Evolutionary conservation across 2,113 vertebrate genomes (phyloP), one percentile per base, ranked within the genome.

Genomic region (Cromileptes altivelis): DNA sequence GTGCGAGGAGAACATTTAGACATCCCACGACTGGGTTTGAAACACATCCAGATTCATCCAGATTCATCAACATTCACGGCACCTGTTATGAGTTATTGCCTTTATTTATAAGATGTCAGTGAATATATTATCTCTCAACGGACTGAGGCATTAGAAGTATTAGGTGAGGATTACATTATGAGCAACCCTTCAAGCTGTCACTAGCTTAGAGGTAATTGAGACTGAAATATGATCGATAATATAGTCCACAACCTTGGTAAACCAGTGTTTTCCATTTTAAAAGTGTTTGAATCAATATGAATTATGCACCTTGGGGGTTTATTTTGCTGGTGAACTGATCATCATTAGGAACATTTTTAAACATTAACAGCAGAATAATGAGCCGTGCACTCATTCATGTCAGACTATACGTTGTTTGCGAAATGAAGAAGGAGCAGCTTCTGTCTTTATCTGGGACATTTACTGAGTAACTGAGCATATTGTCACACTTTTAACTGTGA

Each of bases 141-240:
- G 25, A 62, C 23, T 50, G 1, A 23, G 37, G 65, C 19, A 70
- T 71, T 42, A 62, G 56, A n/a, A 57, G 37, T 30, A 78, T 76
- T 79, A 61, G 45, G 63, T 17, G 53, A 45, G 19, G 21, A 77
- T 86, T 15, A 78, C 49, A 64, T 65, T 70, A 40, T 12, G 78
- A 80, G 7, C 15, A 78, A 57, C 30, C 58, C 13, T 57, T 87
- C 37, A 80, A 88, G 52, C 55, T 55, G 67, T 80, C 73, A 61
- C 56, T 1, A 30, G 63, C 74, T 70, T 13, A 17, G 23, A 70
- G 49, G 49, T 52, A 70, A 87, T 71, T 84, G n/a, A 72, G 42
- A 75, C 15, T 75, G 62, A 82, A 81, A 78, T 80, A 21, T 80
- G 84, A 84, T 68, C 30, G 15, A 71, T 81, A 82, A 40, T 13